Evolutionary conservation across 2,888 invertebrate genomes (phyloP), one percentile per base, ranked within the genome.

Genomic region (Oscheius sp.): DNA sequence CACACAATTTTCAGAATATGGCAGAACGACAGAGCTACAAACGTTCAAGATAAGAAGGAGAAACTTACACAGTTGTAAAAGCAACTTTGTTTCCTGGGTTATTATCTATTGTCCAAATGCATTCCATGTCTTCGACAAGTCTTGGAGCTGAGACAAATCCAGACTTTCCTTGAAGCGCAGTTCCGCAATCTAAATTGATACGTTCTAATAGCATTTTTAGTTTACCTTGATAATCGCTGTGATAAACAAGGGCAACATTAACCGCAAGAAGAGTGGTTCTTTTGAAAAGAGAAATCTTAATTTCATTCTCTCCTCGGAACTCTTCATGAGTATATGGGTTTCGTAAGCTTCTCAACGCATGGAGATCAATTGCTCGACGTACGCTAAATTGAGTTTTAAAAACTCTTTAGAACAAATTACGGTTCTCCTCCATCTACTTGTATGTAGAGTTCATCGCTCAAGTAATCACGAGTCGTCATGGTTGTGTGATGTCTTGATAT

Each of bases 131-230:
- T 17, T 66, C 69, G 34, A 48, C 37, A 31, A 61, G 27, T 12
- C 17, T n/a, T 50, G 52, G 48, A 23, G 67, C 50, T 5, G n/a
- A 6, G 29, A 68, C 29, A 8, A 29, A n/a, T 10, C 57, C 64
- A 10, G 65, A 8, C 5, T 42, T 48, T 15, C 80, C 76, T 17
- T 25, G 15, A 3, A 78, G 20, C 1, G 23, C 53, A 15, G 76
- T 77, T 3, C 81, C 81, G 53, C 81, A 81, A 8, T 71, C 81
- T 81, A 45, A 65, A 82, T 74, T 4, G 10, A 2, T 6, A 5
- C 55, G 2, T 55, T n/a, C 4, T 3, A 8, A 29, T n/a, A n/a
- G n/a, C n/a, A 34, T 55, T 17, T 6, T 6, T 29, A 4, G 3
- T 12, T 31, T 45, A 72, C 72, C 46, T 34, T 70, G 65, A 37